Evolutionary conservation across 2,113 vertebrate species (phyloP).

Genomic region (Noctilio leporinus): DNA sequence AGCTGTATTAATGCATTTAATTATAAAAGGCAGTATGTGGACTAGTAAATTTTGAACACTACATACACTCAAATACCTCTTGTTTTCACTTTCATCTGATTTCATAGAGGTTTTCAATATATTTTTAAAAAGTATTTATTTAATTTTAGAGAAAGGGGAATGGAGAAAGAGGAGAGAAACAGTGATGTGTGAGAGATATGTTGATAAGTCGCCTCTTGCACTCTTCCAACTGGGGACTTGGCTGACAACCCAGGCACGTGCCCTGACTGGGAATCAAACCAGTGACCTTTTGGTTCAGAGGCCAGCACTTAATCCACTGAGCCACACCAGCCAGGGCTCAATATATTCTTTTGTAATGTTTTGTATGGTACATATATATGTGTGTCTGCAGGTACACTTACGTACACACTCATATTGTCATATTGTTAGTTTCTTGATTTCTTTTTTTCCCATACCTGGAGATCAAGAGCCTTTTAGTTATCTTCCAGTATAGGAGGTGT

Average conservation of each 20-base stretch:
- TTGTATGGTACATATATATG: neutral
- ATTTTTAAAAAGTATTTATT: no score
- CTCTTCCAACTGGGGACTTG: no score
- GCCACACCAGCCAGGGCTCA: no score
- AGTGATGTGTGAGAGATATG: no score
- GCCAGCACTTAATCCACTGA: no score
- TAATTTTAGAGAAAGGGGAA: no score
- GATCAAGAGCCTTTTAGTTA: neutral
- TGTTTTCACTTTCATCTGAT: neutral
- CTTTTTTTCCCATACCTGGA: neutral
- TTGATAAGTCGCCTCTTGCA: no score
- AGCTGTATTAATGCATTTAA: neutral
- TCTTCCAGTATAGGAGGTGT: neutral
- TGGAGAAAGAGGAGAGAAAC: no score
- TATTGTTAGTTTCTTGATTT: neutral
- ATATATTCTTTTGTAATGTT: neutral
- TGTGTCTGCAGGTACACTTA: neutral
- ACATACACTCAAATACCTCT: neutral
- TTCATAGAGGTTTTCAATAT: conserved; percentile 13
- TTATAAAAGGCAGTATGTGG: neutral
- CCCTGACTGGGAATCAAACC: no score
- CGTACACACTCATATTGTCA: neutral
- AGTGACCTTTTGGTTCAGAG: no score
- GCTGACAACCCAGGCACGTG: no score
- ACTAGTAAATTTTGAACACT: neutral